Evolutionary conservation across 2,797 vertebrate genomes (phyloP).

Genomic region (Agapornis canus): DNA sequence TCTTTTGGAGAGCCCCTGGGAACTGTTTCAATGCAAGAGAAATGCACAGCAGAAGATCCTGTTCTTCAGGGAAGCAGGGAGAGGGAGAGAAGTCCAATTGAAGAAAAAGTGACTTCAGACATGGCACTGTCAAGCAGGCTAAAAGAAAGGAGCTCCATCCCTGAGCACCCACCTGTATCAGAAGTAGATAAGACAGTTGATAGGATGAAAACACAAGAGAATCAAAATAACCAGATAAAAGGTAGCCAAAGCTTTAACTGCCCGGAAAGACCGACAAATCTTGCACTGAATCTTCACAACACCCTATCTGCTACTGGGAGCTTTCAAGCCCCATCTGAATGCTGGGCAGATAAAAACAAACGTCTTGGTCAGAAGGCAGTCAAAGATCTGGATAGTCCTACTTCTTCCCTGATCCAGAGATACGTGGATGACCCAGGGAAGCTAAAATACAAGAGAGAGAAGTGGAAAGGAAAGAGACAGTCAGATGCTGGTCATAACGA

Average conservation of each 20-base stretch:
- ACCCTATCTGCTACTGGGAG: background rate
- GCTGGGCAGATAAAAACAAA: slow-evolving; percentile 44
- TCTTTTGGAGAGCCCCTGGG: background rate
- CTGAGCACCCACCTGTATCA: background rate
- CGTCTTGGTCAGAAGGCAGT: background rate
- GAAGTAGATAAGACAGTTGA: background rate
- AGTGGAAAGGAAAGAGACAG: slow-evolving; percentile 84
- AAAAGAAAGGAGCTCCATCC: background rate
- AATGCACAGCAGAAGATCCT: background rate
- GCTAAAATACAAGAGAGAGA: slow-evolving; percentile 84
- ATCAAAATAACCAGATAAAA: slow-evolving; percentile 68
- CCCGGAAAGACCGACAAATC: slow-evolving; percentile 79
- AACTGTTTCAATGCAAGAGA: background rate
- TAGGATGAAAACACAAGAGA: slow-evolving; percentile 68
- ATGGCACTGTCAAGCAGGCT: background rate
- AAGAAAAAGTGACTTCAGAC: background rate
- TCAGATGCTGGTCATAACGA: slow-evolving; percentile 62
- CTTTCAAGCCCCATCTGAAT: slow-evolving; percentile 2
- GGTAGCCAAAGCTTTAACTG: slow-evolving; percentile 58
- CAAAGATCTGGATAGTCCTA: slow-evolving; percentile 64
- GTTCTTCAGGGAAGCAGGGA: background rate
- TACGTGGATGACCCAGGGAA: slow-evolving; percentile 77
- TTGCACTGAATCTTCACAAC: slow-evolving; percentile 73
- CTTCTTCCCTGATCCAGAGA: slow-evolving; percentile 78
- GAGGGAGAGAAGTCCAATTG: background rate